Base-by-base conservation (phyloP, 2,797 vertebrate genomes). In the Rhinogobio ventralis region DNA sequence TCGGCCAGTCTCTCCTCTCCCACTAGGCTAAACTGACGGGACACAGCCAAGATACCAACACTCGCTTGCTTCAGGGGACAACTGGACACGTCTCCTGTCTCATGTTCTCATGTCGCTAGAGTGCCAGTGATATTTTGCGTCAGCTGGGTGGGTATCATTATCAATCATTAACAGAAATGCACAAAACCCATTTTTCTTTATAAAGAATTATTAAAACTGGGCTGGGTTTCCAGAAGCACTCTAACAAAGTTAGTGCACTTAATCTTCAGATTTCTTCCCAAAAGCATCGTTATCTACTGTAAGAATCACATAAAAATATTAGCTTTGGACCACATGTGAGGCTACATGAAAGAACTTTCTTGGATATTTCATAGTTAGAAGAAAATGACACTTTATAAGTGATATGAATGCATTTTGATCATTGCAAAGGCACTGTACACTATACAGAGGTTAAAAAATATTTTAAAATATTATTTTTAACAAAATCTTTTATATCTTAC, bases 21-120 rank as follows among this genome's bases (percentile, higher is more conserved):
- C 84, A 53, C 10, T 49, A 84, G 89, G 72, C 60, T 42, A 69
- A 83, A 51, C 33, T 10, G 25, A 85, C 7, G 10, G 68, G 39
- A 57, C 75, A 80, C 46, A 83, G 82, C 77, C 81, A 85, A 81
- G 60, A 86, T 25, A 53, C 78, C 45, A 45, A 71, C 55, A 85
- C 84, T 85, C 25, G 33, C 66, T 82, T n/a, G 55, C 28, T 84
- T 79, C 42, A 36, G 66, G 46, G 69, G 78, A 77, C 71, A 81
- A 71, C 71, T 55, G 71, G 57, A 71, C 78, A 23, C 2, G 25
- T 84, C 76, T 79, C n/a, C 28, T 13, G 75, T 83, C 82, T 60
- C 57, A 9, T 72, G 79, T 60, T 81, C 51, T 60, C 67, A 36
- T 64, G 53, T 74, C 39, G 19, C 69, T 36, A n/a, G n/a, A 66